phyloP scores from a whole-genome alignment of 1,140 invertebrate species.

The Chlorops oryzae region DNA sequence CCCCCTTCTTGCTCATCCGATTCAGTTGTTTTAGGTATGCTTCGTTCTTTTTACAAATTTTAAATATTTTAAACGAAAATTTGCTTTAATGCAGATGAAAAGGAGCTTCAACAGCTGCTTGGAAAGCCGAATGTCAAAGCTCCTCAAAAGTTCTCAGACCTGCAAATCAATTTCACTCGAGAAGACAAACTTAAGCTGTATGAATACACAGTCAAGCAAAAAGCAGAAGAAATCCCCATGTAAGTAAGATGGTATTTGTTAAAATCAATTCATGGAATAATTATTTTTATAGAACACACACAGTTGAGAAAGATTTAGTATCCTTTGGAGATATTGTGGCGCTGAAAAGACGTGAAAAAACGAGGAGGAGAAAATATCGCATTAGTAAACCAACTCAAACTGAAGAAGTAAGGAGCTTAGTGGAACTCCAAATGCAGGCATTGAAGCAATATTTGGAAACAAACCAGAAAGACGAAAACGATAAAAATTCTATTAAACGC shows the following conservation, averaged over 20 bases:
- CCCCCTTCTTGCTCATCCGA: too few relatives aligned
- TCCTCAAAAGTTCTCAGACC: slow-evolving; percentile 16
- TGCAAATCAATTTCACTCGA: slow-evolving; percentile 20
- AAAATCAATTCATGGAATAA: too few relatives aligned
- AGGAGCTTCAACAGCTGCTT: slow-evolving; percentile 5
- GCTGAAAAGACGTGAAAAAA: slow-evolving; percentile 21
- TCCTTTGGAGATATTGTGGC: slow-evolving; percentile 25
- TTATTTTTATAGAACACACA: too few relatives aligned
- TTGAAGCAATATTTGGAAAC: slow-evolving; percentile 16
- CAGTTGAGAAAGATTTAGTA: slow-evolving; percentile 4
- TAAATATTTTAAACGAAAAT: too few relatives aligned
- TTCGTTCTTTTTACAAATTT: too few relatives aligned
- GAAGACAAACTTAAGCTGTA: slow-evolving; percentile 26
- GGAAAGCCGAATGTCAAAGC: background rate
- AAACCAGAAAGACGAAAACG: slow-evolving; percentile 4
- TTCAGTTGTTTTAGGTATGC: too few relatives aligned
- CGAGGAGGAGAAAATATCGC: slow-evolving; percentile 25
- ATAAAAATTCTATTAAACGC: background rate
- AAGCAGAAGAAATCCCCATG: too few relatives aligned
- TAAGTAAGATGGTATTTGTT: too few relatives aligned
- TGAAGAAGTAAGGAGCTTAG: slow-evolving; percentile 33
- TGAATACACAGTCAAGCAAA: too few relatives aligned
- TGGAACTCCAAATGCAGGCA: slow-evolving; percentile 37
- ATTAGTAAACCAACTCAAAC: slow-evolving; percentile 32
- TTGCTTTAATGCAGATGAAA: slow-evolving; percentile 8